These are phyloP conservation scores for Bubalus kerabau DNA, from an alignment of 2,113 vertebrate genomes.

Conservation along the genomic window DNA sequence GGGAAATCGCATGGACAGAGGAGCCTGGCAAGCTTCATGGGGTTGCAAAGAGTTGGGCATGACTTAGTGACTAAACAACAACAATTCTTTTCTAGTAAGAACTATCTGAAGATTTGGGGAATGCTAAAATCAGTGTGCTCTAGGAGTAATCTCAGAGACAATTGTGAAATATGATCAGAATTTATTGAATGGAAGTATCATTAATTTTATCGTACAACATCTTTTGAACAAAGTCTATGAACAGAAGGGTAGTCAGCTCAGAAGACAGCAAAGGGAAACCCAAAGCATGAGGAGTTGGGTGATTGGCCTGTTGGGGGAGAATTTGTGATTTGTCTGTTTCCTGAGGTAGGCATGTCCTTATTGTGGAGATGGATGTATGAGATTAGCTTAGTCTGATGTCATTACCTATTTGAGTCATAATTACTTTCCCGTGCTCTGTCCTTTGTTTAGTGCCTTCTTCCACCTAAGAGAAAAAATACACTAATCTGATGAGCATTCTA, in stretches of 20 bases:
- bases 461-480: neutral
- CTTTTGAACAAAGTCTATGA: constrained; percentile 5
- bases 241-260: neutral
- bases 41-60: neutral
- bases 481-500: constrained; percentile 10
- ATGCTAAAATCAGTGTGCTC: neutral
- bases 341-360: neutral
- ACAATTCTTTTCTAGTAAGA: neutral
- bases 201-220: neutral
- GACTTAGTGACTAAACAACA: neutral
- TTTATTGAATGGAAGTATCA: neutral
- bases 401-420: neutral
- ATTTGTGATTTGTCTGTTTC: neutral
- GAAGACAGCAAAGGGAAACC: neutral
- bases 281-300: neutral
- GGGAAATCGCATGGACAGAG: neutral
- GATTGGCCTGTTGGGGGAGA: neutral
- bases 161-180: neutral
- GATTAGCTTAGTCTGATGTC: neutral
- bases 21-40: neutral
- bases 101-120: neutral
- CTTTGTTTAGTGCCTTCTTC: neutral
- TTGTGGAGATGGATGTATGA: neutral
- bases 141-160: constrained; percentile 3
- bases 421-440: neutral